Evolutionary conservation across 1,140 invertebrate genomes (phyloP), one percentile per base, ranked within the genome.

Genomic region (Conopomorpha cramerella): DNA sequence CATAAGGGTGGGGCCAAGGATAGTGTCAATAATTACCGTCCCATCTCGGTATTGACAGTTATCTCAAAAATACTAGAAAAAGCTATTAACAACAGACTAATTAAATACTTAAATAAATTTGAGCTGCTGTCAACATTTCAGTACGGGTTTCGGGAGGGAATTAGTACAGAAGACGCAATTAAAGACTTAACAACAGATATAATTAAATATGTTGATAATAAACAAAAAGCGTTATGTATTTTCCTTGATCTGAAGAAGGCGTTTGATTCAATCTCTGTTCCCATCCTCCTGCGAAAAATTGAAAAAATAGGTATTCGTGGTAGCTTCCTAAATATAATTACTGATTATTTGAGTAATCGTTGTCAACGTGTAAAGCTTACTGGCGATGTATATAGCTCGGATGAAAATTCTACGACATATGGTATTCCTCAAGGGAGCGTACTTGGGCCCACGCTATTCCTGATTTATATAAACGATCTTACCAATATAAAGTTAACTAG

Each of bases 61-160:
- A 2, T 34, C 14, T 29, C 38, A 17, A 39, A 39, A 39, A 15
- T 39, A 17, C 2, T 34, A 13, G 29, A 30, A 38, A 30, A 30
- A 38, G 3, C 2, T 6, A 32, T 32, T 16, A 32, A 32, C 11
- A 8, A 6, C 4, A 15, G 30, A 8, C 16, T 32, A 14, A 3
- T 16, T 10, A 32, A 7, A 14, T 32, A 32, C 15, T 6, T 32
- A 3, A 32, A 32, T 7, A 32, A 32, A 17, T 32, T 16, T 17
- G 11, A 32, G 4, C 4, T 32, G 16, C 16, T 32, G 16, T 32
- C 30, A 16, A 3, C 12, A 3, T 16, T 7, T 17, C 59, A 66
- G 38, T 59, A 34, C 27, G 56, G 61, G 8, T 63, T 54, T 27
- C 26, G 46, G 28, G 29, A 34, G 30, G 49, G 50, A 2, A 28